Base-by-base conservation (phyloP, 2,888 invertebrate genomes). In the Prosopocoilus inquinatus region DNA sequence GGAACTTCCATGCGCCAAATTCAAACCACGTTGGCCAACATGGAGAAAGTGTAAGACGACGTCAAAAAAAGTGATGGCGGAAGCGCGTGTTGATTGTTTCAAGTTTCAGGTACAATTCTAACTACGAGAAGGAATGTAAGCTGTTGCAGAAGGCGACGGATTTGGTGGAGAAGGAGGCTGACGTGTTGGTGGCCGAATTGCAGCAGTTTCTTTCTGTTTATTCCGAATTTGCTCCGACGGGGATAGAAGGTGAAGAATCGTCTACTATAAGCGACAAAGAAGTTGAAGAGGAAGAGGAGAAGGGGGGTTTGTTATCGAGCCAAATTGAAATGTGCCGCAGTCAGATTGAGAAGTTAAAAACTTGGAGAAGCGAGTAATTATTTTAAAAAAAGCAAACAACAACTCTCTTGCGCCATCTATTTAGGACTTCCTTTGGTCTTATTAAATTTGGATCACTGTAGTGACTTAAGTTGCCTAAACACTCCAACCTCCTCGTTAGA, bases 91-190 rank as follows among this genome's bases (percentile, higher is more conserved):
- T 35, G n/a, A 2, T 28, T 11, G 33, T 28, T 47, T 13, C 11
- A 9, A 28, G 9, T 35, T 50, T 47, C 28, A 53, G 53, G 8
- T 53, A 55, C 45, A 28, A 50, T 4, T 12, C 44, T 13, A 50
- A 55, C 33, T 55, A 12, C 32, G 46, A 50, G 7, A 39, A 45
- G 16, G 57, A 57, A 45, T 35, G 49, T 9, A 49, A 15, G 16
- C 20, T 45, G n/a, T 13, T 45, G 32, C 46, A 46, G 32, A 52
- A 47, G 8, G 38, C 46, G 9, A 34, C 5, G 20, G 45, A 38
- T 9, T 34, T 52, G 2, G 9, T 16, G 4, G 11, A 15, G 8
- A 32, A 41, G 35, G 55, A 55, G 35, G 50, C 28, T n/a, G 55
- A 55, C 28, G 28, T 52, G 32, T 46, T 52, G 39, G 28, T 32